phyloP scores from a whole-genome alignment of 2,888 invertebrate genomes.

The Nephrotoma appendiculata region DNA sequence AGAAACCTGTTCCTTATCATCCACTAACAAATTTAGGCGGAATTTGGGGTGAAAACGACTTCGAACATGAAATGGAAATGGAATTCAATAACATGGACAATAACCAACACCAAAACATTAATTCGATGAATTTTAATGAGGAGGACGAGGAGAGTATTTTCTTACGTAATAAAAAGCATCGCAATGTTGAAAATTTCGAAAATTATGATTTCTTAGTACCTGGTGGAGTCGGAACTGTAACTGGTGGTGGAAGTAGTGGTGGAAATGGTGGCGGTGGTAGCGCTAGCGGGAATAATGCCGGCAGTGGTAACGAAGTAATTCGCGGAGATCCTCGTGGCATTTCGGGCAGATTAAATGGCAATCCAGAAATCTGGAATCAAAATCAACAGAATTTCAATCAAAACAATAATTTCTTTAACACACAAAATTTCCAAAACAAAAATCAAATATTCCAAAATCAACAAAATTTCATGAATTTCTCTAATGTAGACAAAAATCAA shows the following conservation, averaged over 20 bases:
- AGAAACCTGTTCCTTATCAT: constrained; percentile 70
- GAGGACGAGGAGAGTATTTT: background rate
- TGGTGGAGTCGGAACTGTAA: constrained; percentile 8
- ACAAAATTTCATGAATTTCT: constrained; percentile 1
- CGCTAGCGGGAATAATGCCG: constrained; percentile 8
- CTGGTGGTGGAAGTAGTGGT: constrained; percentile 8
- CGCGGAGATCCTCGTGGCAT: constrained; percentile 62
- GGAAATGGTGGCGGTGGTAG: constrained; percentile 10
- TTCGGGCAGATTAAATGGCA: constrained; percentile 69
- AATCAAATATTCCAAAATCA: constrained; percentile 4
- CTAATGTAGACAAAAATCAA: constrained; percentile 4
- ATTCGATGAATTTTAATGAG: constrained; percentile 1
- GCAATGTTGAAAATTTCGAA: constrained; percentile 1
- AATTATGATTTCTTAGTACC: constrained; percentile 4
- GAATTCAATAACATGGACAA: background rate
- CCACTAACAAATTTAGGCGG: constrained; percentile 86
- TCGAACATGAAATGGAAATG: constrained; percentile 46
- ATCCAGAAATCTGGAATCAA: constrained; percentile 67
- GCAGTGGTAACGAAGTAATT: constrained; percentile 33
- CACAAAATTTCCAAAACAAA: constrained; percentile 1
- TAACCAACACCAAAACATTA: constrained; percentile 1
- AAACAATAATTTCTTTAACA: constrained; percentile 2
- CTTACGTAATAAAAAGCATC: background rate
- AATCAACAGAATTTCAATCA: constrained; percentile 27
- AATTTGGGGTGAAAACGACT: constrained; percentile 91